Evolutionary conservation across 2,888 invertebrate species (phyloP).

Genomic region (Polydrusus pterygomalis): DNA sequence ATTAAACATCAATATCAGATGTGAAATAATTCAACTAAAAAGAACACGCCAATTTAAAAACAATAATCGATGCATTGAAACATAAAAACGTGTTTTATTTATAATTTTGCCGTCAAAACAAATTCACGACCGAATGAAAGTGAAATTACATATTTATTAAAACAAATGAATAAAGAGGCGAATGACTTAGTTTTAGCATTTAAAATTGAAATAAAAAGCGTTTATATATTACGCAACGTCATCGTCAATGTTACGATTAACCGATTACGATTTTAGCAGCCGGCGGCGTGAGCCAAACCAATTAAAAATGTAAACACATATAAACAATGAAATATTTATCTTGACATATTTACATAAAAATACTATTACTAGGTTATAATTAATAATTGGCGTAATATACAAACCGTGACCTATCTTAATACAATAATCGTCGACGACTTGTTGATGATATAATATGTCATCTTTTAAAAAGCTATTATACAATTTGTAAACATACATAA

Average conservation of each 20-base stretch:
- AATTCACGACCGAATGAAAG: slow-evolving; percentile 37
- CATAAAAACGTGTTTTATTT: slow-evolving; percentile 40
- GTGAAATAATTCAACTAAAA: slow-evolving; percentile 34
- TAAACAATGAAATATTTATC: slow-evolving; percentile 62
- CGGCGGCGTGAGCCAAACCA: slow-evolving; percentile 42
- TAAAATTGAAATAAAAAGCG: slow-evolving; percentile 46
- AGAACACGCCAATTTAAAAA: slow-evolving; percentile 42
- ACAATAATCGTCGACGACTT: slow-evolving; percentile 61
- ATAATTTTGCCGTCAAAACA: slow-evolving; percentile 44
- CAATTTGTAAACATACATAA: slow-evolving; percentile 53
- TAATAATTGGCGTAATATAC: slow-evolving; percentile 61
- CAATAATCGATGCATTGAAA: slow-evolving; percentile 34
- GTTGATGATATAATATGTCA: slow-evolving; percentile 64
- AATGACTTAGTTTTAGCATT: slow-evolving; percentile 42
- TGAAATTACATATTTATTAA: slow-evolving; percentile 49
- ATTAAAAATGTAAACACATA: slow-evolving; percentile 60
- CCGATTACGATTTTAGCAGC: slow-evolving; percentile 38
- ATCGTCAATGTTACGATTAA: slow-evolving; percentile 42
- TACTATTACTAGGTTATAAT: slow-evolving; percentile 62
- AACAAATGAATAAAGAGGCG: slow-evolving; percentile 48
- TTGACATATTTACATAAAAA: slow-evolving; percentile 63
- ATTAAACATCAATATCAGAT: slow-evolving; percentile 23
- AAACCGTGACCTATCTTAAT: slow-evolving; percentile 61
- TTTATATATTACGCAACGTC: slow-evolving; percentile 44
- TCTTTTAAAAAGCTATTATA: slow-evolving; percentile 58